These are phyloP conservation scores for Drosophila antonietae DNA, from an alignment of 2,888 invertebrate genomes.

Conservation along the genomic window DNA sequence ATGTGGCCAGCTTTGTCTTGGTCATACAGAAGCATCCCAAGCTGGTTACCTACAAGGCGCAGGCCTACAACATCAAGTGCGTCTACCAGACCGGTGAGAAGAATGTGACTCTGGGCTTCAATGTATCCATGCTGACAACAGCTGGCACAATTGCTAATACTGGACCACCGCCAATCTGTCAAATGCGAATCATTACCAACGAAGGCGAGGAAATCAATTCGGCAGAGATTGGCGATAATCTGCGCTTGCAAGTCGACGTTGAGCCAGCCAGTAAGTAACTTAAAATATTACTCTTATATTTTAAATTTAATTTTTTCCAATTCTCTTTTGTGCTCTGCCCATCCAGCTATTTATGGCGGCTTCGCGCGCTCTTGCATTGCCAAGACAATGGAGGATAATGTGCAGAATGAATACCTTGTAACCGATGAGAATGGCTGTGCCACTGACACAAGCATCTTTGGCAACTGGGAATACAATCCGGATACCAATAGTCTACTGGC, in stretches of 20 bases:
- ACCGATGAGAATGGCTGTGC: constrained; percentile 98
- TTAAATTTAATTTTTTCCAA: background rate
- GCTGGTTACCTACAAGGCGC: constrained; percentile 96
- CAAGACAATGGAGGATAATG: constrained; percentile 94
- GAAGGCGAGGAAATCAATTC: constrained; percentile 95
- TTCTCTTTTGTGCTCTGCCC: background rate
- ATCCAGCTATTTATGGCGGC: constrained; percentile 94
- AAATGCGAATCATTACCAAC: constrained; percentile 95
- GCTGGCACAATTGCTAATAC: constrained; percentile 98
- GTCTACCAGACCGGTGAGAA: constrained; percentile 97
- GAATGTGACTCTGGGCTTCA: constrained; percentile 96
- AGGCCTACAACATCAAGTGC: constrained; percentile 98
- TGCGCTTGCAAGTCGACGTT: constrained; percentile 93
- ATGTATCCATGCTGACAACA: constrained; percentile 97
- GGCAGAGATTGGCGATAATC: constrained; percentile 95
- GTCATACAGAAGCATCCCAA: constrained; percentile 98
- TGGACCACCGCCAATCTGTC: constrained; percentile 96
- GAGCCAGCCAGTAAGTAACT: constrained; percentile 88
- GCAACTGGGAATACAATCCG: constrained; percentile 95
- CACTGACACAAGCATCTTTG: constrained; percentile 95
- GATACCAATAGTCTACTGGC: constrained; percentile 94
- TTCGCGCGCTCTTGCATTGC: constrained; percentile 97
- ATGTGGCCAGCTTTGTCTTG: constrained; percentile 95
- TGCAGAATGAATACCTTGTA: constrained; percentile 95
- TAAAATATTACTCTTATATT: background rate